Conservation (phyloP, 2,797 vertebrate species). For the Sciaenops ocellatus region DNA sequence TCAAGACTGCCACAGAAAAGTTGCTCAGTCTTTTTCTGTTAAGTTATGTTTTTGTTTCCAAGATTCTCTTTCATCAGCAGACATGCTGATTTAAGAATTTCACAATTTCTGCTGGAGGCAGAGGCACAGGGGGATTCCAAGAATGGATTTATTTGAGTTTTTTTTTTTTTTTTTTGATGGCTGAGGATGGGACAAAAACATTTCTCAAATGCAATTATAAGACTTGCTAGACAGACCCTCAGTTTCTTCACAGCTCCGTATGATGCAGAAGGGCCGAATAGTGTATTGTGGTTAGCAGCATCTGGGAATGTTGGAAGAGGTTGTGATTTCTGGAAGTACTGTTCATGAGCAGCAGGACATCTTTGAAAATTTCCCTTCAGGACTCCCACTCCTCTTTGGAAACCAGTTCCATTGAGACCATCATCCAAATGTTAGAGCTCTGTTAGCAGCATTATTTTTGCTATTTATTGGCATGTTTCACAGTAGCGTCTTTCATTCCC, state of each 20-base stretch:
- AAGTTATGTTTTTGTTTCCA: background rate
- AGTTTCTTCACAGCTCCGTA: slow-evolving; percentile 43
- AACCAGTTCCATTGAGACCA: slow-evolving; percentile 3
- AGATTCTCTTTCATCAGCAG: slow-evolving; percentile 33
- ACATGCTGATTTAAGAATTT: slow-evolving; percentile 34
- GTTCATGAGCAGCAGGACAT: slow-evolving; percentile 38
- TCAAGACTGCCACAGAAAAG: background rate
- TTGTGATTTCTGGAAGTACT: slow-evolving; percentile 31
- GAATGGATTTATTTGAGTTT: slow-evolving; percentile 21
- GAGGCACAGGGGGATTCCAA: slow-evolving; percentile 3
- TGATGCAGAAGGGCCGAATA: slow-evolving; percentile 35
- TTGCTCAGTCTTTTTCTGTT: background rate
- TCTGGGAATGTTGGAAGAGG: slow-evolving; percentile 24
- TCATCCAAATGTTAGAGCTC: slow-evolving; percentile 3
- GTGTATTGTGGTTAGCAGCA: slow-evolving; percentile 16
- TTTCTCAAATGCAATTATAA: slow-evolving; percentile 56
- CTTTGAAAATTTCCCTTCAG: slow-evolving; percentile 12
- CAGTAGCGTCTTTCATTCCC: background rate
- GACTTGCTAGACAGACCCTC: slow-evolving; percentile 27
- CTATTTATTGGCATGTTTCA: slow-evolving; percentile 4
- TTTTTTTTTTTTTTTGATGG: slow-evolving; percentile 9
- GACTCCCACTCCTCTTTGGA: slow-evolving; percentile 1
- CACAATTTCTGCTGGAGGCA: slow-evolving; percentile 37
- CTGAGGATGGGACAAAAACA: slow-evolving; percentile 32
- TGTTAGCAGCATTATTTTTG: background rate